Evolutionary conservation across 1,140 invertebrate species (phyloP).

Genomic region (Heliconius melpomene): DNA sequence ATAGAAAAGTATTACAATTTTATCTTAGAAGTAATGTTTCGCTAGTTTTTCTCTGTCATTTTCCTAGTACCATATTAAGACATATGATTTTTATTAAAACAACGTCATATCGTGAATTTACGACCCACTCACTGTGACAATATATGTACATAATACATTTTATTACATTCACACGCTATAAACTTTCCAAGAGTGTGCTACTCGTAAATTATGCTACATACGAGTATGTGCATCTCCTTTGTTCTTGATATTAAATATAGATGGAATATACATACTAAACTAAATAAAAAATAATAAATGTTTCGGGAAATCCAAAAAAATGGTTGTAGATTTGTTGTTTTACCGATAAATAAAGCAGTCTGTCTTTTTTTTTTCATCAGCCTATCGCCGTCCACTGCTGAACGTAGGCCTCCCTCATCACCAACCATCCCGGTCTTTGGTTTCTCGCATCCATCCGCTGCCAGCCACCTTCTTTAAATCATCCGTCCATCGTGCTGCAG

Average conservation of each 20-base stretch:
- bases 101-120: slow-evolving; percentile 24
- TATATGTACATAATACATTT: slow-evolving; percentile 14
- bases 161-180: slow-evolving; percentile 6
- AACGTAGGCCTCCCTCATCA: too few species aligned
- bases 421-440: too few species aligned
- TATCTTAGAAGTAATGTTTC: background rate
- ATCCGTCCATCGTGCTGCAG: too few species aligned
- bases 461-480: too few species aligned
- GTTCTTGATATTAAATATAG: background rate
- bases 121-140: slow-evolving; percentile 15
- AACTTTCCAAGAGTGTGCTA: background rate
- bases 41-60: background rate
- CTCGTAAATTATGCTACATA: background rate
- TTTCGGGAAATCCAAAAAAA: too few species aligned
- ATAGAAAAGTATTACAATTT: background rate
- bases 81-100: slow-evolving; percentile 24
- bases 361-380: too few species aligned
- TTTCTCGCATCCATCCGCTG: too few species aligned
- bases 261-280: background rate
- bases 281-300: too few species aligned
- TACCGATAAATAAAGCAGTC: too few species aligned
- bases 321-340: too few species aligned
- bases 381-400: too few species aligned
- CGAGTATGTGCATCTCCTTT: background rate
- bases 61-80: slow-evolving; percentile 19